phyloP scores from a whole-genome alignment of 2,888 invertebrate species.

The Drosophila birchii region DNA sequence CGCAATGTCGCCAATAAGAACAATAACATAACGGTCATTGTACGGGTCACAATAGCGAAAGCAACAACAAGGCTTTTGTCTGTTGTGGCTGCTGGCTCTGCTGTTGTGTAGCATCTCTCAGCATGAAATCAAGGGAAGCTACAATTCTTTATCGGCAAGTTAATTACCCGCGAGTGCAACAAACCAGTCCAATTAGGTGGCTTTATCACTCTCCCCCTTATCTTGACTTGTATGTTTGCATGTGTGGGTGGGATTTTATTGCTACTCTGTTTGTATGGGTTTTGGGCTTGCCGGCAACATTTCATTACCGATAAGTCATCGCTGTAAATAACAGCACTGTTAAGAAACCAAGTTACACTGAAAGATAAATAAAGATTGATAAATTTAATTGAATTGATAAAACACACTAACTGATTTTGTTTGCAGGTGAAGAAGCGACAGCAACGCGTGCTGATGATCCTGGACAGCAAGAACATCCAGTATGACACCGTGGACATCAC shows the following conservation, averaged over 20 bases:
- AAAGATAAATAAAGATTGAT: not conserved
- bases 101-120: slow-evolving; percentile 23
- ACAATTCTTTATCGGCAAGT: slow-evolving; percentile 52
- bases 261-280: slow-evolving; percentile 17
- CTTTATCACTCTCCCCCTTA: slow-evolving; percentile 26
- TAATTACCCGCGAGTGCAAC: slow-evolving; percentile 48
- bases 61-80: slow-evolving; percentile 27
- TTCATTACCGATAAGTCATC: slow-evolving; percentile 23
- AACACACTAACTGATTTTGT: not conserved
- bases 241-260: slow-evolving; percentile 12
- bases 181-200: slow-evolving; percentile 39
- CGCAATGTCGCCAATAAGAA: slow-evolving; percentile 51
- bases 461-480: slow-evolving; percentile 95
- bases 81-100: slow-evolving; percentile 4
- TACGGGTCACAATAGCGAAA: slow-evolving; percentile 26
- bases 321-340: slow-evolving; percentile 12
- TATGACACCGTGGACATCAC: slow-evolving; percentile 97
- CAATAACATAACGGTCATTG: slow-evolving; percentile 62
- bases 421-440: slow-evolving; percentile 97
- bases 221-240: slow-evolving; percentile 3
- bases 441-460: slow-evolving; percentile 95
- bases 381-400: not conserved
- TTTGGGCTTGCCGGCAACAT: slow-evolving; percentile 63
- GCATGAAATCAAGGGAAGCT: slow-evolving; percentile 27
- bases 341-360: slow-evolving; percentile 5